Evolutionary conservation across 2,113 vertebrate genomes (phyloP).

Genomic region (Pteropus alecto): DNA sequence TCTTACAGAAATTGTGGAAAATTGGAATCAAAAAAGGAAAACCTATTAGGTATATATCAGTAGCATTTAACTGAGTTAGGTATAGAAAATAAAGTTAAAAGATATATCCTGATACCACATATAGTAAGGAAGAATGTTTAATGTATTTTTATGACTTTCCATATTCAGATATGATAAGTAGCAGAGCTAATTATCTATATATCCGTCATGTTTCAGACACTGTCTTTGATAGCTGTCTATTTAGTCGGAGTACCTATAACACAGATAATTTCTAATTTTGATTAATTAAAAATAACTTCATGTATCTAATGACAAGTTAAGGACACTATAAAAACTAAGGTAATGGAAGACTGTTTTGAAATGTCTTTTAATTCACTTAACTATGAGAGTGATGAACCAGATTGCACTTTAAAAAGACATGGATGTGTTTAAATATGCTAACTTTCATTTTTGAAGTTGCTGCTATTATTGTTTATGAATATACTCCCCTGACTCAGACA

Average conservation of each 20-base stretch:
- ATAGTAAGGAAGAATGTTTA: neutral
- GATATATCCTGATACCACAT: neutral
- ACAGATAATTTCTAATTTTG: neutral
- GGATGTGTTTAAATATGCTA: neutral
- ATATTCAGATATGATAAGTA: neutral
- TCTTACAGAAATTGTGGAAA: neutral
- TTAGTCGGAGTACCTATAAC: neutral
- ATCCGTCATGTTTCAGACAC: neutral
- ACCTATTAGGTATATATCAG: neutral
- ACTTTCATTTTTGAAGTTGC: constrained; percentile 17
- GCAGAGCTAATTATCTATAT: neutral
- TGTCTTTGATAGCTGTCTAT: neutral
- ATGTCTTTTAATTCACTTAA: neutral
- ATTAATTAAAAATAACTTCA: constrained; percentile 8
- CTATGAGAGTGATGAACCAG: neutral
- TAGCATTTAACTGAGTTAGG: constrained; percentile 17
- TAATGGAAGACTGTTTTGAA: neutral
- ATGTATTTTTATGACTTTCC: neutral
- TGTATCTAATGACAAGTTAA: neutral
- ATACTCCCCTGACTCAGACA: neutral
- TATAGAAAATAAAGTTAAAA: constrained; percentile 19
- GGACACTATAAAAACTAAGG: neutral
- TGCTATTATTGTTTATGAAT: constrained; percentile 4
- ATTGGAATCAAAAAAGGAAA: constrained; percentile 24
- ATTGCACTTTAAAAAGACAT: neutral